phyloP scores from a whole-genome alignment of 1,140 invertebrate genomes.

The Antheraea pernyi region DNA sequence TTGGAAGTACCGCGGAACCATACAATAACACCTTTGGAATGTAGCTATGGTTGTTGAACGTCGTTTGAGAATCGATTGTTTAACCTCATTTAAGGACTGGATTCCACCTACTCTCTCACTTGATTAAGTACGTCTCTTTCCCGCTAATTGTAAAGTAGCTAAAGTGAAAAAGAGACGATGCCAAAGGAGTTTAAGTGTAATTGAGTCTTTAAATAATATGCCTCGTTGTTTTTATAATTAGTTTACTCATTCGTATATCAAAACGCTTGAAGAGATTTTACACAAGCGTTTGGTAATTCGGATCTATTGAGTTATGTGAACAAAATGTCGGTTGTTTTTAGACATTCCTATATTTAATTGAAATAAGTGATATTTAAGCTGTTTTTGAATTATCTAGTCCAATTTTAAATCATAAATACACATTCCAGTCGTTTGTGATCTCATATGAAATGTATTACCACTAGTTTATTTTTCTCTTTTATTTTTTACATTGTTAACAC shows the following conservation, averaged over 20 bases:
- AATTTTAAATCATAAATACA: constrained; percentile 2
- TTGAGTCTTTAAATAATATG: not conserved
- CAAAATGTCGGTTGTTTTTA: not conserved
- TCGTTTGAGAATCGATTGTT: not conserved
- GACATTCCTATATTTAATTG: not conserved
- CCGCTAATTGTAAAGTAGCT: not conserved
- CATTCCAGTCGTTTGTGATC: not conserved
- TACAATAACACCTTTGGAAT: not conserved
- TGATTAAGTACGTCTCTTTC: not conserved
- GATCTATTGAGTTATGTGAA: not conserved
- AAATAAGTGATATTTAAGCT: not conserved
- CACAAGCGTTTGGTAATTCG: too few relatives aligned
- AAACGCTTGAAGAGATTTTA: not conserved
- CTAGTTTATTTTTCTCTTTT: not conserved
- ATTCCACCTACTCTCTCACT: not conserved
- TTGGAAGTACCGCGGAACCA: not conserved
- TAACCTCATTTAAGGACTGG: not conserved
- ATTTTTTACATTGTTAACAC: not conserved
- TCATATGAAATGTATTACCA: not conserved
- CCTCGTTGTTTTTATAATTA: not conserved
- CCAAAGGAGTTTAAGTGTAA: not conserved
- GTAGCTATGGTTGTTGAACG: not conserved
- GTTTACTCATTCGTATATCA: not conserved
- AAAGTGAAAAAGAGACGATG: not conserved
- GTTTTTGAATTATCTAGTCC: not conserved